These are phyloP conservation scores for Lanistes nyassanus DNA, from an alignment of 1,140 invertebrate species.

Conservation along the genomic window DNA sequence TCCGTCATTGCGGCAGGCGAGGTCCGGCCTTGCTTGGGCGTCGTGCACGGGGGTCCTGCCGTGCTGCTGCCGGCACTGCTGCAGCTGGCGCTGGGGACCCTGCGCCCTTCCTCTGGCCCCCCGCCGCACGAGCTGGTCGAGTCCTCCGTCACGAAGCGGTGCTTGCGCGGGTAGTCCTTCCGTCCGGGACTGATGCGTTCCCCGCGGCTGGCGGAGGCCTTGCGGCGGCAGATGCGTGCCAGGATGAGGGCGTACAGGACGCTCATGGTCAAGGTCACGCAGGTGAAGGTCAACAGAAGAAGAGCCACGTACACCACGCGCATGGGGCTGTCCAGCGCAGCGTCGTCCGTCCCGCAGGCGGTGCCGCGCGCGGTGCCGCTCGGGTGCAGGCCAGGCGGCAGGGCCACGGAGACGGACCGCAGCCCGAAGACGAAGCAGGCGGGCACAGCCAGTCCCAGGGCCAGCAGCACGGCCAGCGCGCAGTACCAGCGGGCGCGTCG, in stretches of 20 bases:
- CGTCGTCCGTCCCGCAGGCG: slow-evolving; percentile 11
- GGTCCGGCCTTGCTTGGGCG: slow-evolving; percentile 12
- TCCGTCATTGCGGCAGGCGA: background rate
- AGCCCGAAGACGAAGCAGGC: slow-evolving; percentile 16
- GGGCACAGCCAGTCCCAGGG: background rate
- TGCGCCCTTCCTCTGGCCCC: background rate
- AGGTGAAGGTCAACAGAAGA: slow-evolving; percentile 13
- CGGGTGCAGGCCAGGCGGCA: too few relatives aligned
- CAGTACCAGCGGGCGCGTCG: slow-evolving; percentile 8
- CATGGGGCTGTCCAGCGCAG: background rate
- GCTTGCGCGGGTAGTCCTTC: slow-evolving; percentile 16
- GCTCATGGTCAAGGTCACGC: background rate
- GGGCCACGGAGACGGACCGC: background rate
- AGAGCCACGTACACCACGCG: slow-evolving; percentile 12
- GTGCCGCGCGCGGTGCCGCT: too few relatives aligned
- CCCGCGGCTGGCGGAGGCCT: background rate
- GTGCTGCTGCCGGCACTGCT: background rate
- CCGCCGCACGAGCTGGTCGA: slow-evolving; percentile 18
- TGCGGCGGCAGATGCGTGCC: slow-evolving; percentile 12
- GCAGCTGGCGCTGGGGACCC: background rate
- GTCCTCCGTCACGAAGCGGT: slow-evolving; percentile 27
- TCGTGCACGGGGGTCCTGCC: background rate
- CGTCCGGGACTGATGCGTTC: slow-evolving; percentile 17
- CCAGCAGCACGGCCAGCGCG: slow-evolving; percentile 4
- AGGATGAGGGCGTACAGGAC: slow-evolving; percentile 21